Evolutionary conservation across 2,888 invertebrate species (phyloP), one percentile per base, ranked within the genome.

Genomic region (Metalampra italica): DNA sequence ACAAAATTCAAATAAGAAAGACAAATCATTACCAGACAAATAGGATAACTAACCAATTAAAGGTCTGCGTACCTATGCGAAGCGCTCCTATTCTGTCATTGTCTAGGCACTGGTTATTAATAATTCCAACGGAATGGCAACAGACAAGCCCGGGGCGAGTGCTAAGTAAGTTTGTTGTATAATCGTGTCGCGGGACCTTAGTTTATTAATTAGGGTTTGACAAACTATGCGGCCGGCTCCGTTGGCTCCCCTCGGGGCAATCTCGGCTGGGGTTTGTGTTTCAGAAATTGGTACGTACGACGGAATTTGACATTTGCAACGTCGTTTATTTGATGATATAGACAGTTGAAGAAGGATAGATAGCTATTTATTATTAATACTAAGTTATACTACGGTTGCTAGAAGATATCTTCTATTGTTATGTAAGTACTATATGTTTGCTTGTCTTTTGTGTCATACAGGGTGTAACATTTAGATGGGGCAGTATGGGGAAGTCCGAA

Each of bases 181-280:
- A 64, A 62, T 58, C 62, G 50, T 56, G 52, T 56, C 58, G 54
- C 55, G 51, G 45, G 46, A 45, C 51, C 56, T 53, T 59, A 57
- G 72, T 75, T 74, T 77, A 81, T 81, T 81, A 81, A 81, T 80
- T 79, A 75, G 64, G 70, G 72, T 70, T 79, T 79, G 81, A 76
- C 80, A 81, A 82, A 81, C 75, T 80, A 66, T 73, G 75, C 68
- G 75, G 75, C 71, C 54, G 53, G 50, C 54, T 53, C 60, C 60
- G 22, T 5, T 22, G 22, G 22, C 22, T 22, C 22, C n/a, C 55
- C 38, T 22, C 7, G 12, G 30, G 46, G 46, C 43, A 47, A 47
- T 42, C 42, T 34, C 38, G 43, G 45, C 3, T 29, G 9, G 15
- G 9, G 8, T n/a, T 15, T 5, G 22, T 22, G 22, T 22, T 22